These are phyloP conservation scores for Eumaeus atala DNA, from an alignment of 1,140 invertebrate genomes.

Conservation along the genomic window DNA sequence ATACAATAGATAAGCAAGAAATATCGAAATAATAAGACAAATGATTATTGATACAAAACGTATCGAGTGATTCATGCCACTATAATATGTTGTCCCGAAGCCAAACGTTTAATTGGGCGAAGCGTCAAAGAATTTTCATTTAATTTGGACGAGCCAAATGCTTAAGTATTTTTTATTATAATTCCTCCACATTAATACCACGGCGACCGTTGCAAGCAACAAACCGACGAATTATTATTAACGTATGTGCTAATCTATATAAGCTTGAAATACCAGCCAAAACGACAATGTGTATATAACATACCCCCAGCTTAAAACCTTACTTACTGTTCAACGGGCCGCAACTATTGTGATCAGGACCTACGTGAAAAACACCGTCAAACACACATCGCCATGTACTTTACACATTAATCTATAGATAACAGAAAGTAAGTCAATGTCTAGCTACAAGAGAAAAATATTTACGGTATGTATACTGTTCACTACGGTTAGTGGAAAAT, in stretches of 20 bases:
- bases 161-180: slow-evolving; percentile 20
- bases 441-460: slow-evolving; percentile 6
- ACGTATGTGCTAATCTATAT: slow-evolving; percentile 42
- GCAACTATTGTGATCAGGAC: slow-evolving; percentile 72
- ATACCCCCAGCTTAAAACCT: slow-evolving; percentile 61
- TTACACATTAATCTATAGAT: slow-evolving; percentile 2
- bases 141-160: slow-evolving; percentile 26
- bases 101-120: slow-evolving; percentile 47
- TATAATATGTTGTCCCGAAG: slow-evolving; percentile 42
- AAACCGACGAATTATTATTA: slow-evolving; percentile 46
- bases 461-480: neutral
- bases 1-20: slow-evolving; percentile 26
- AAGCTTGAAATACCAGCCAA: slow-evolving; percentile 62
- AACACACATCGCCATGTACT: slow-evolving; percentile 65
- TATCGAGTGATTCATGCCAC: slow-evolving; percentile 39
- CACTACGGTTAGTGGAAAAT: slow-evolving; percentile 10
- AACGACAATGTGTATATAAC: slow-evolving; percentile 51
- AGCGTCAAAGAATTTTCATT: slow-evolving; percentile 37
- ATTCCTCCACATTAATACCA: slow-evolving; percentile 25
- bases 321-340: slow-evolving; percentile 71
- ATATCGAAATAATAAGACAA: slow-evolving; percentile 31
- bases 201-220: slow-evolving; percentile 44
- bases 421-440: slow-evolving; percentile 4
- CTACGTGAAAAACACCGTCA: slow-evolving; percentile 72
- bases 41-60: slow-evolving; percentile 31